Evolutionary conservation across 1,140 invertebrate genomes (phyloP), one percentile per base, ranked within the genome.

Genomic region (Achroia grisella): DNA sequence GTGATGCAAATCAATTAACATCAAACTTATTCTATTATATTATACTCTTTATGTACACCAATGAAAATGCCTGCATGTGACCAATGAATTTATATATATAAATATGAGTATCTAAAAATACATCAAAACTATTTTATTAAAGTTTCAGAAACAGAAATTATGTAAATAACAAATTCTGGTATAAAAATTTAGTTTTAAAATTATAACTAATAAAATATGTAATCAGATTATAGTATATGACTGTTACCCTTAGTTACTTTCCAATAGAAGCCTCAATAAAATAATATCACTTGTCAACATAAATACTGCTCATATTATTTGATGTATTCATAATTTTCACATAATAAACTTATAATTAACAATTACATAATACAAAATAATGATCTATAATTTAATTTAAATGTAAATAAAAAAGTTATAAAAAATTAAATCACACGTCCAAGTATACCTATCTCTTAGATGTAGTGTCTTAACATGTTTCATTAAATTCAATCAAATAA

Each of bases 401-500:
- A 76, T 69, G 55, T 56, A 67, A 70, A 62, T 66, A 50, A 55
- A 70, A 72, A 48, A 61, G 39, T 50, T 39, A 53, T 55, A 61
- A 59, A 61, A 71, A 65, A 60, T 59, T 55, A 65, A 70, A 75
- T 64, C 70, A 67, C 62, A 71, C 57, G 60, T 68, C 52, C 49
- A 62, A 65, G 50, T 64, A 67, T 54, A 64, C 41, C 43, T 52
- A 44, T 37, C 43, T 58, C 52, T 64, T 71, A 67, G 36, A 62
- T 62, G 56, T 72, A 65, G 47, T 72, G 62, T 72, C 62, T 66
- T 71, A 79, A 79, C 62, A 56, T 65, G 53, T 48, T 62, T 56
- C 50, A 68, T 73, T 71, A 76, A 77, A 78, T 73, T 76, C 67
- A 70, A 70, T 77, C 51, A 71, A 81, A 72, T 74, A 76, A 73